Percentiles rank a stretch among this genome's conserved stretches.
These are phyloP conservation scores for Okapia johnstoni DNA, from an alignment of 2,113 vertebrate species.

Conservation along the genomic window DNA sequence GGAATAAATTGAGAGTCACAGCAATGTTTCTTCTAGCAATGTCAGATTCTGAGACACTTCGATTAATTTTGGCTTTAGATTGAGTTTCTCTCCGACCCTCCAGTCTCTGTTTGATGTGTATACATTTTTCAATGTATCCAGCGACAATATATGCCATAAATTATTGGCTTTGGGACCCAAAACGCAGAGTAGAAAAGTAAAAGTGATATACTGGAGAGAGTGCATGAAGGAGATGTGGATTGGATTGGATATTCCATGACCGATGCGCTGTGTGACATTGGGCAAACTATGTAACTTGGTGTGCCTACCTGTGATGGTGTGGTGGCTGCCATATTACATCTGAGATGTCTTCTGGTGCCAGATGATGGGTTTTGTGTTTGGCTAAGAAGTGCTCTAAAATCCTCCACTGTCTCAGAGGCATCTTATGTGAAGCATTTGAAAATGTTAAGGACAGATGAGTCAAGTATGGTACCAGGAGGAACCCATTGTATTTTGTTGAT, in stretches of 20 bases:
- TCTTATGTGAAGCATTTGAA: background rate
- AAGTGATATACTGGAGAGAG: background rate
- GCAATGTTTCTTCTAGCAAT: slow-evolving; percentile 68
- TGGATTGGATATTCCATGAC: background rate
- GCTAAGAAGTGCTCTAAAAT: background rate
- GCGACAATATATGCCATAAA: slow-evolving; percentile 71
- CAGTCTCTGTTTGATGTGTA: slow-evolving; percentile 61
- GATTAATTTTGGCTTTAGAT: slow-evolving; percentile 77
- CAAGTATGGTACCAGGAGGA: background rate
- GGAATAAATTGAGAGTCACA: slow-evolving; percentile 71
- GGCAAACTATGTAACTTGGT: background rate
- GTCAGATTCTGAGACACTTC: slow-evolving; percentile 71
- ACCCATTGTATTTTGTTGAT: background rate
- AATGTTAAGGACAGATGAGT: background rate
- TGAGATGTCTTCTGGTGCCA: background rate
- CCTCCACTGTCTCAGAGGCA: background rate
- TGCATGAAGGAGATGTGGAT: background rate
- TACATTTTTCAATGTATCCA: slow-evolving; percentile 76
- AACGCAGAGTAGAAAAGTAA: slow-evolving; percentile 10
- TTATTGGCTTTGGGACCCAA: slow-evolving; percentile 52
- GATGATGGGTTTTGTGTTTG: background rate
- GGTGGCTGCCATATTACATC: too few relatives aligned
- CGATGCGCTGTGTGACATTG: background rate
- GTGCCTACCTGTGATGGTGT: background rate
- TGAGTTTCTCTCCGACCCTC: slow-evolving; percentile 70